Evolutionary conservation across 2,113 vertebrate genomes (phyloP).

Genomic region (Tetrao urogallus): DNA sequence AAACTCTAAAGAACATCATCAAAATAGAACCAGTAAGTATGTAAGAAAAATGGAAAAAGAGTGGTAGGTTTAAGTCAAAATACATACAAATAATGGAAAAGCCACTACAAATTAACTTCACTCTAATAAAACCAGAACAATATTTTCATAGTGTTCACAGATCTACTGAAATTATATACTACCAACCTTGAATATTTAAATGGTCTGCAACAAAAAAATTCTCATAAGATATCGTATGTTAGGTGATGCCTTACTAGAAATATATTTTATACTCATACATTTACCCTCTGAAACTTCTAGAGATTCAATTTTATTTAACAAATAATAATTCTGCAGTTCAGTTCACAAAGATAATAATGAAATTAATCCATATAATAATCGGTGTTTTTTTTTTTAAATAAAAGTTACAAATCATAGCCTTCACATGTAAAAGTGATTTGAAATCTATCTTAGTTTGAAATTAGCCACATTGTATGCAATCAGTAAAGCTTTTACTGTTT

Average conservation of each 20-base stretch:
- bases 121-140: background rate
- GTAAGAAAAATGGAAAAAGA: background rate
- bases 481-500: background rate
- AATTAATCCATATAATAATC: background rate
- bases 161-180: background rate
- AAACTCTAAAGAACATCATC: background rate
- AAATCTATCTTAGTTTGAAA: background rate
- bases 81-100: background rate
- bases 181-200: background rate
- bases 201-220: background rate
- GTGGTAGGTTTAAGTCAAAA: background rate
- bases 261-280: background rate
- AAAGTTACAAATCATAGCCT: background rate
- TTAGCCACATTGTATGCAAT: background rate
- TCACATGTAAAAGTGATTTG: background rate
- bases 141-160: background rate
- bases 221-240: background rate
- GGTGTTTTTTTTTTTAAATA: background rate
- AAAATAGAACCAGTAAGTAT: background rate
- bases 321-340: background rate
- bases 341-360: background rate
- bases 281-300: background rate
- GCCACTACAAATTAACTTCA: background rate
- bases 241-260: background rate
- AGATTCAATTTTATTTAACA: background rate